A percentile compares a stretch with the other conserved stretches of the same genome.
Conservation (phyloP, 2,113 vertebrate species). For the Dryoscopus gambensis region DNA sequence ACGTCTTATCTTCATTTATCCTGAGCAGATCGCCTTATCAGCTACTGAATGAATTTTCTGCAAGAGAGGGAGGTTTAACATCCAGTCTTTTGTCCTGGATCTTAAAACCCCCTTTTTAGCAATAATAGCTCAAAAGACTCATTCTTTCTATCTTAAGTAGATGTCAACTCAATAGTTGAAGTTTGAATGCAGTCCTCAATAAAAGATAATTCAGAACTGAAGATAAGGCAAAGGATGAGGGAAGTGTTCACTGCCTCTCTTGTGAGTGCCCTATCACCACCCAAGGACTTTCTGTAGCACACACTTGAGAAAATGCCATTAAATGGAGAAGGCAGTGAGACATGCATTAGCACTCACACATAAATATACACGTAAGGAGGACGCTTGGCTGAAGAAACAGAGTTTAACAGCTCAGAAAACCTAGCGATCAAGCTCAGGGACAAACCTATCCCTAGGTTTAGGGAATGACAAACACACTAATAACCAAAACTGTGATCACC, state of each 20-base stretch:
- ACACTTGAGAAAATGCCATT: background rate
- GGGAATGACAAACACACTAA: background rate
- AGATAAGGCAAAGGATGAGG: background rate
- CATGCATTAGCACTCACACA: accelerated
- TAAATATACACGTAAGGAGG: background rate
- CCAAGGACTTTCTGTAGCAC: background rate
- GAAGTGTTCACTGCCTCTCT: background rate
- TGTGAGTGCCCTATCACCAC: background rate
- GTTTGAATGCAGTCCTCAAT: background rate
- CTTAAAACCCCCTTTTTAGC: background rate
- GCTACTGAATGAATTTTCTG: background rate
- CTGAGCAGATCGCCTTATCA: background rate
- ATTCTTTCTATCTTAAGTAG: background rate
- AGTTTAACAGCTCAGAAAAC: background rate
- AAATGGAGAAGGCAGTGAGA: background rate
- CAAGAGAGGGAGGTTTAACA: background rate
- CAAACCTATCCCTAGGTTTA: background rate
- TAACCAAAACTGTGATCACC: background rate
- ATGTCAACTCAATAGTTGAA: background rate
- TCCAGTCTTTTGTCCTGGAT: background rate
- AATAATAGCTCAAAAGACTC: background rate
- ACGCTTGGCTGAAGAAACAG: background rate
- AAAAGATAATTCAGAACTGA: background rate
- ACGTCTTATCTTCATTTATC: background rate
- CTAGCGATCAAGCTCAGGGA: background rate